Conservation (phyloP, 2,797 vertebrate species). For the Orientallactaga sibirica region DNA sequence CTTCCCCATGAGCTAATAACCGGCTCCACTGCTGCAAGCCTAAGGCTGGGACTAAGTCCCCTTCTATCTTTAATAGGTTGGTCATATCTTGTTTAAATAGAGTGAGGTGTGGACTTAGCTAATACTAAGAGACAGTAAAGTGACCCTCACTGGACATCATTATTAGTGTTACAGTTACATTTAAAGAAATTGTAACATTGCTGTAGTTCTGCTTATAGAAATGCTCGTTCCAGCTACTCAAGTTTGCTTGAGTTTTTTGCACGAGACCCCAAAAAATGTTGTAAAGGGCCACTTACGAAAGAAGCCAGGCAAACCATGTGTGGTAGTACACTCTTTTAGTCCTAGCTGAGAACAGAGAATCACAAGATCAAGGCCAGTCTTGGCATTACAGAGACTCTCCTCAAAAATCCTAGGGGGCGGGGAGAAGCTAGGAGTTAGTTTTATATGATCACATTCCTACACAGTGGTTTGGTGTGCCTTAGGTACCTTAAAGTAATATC, state of each 20-base stretch:
- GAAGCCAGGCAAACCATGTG: not conserved
- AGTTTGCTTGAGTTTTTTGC: slow-evolving; percentile 54
- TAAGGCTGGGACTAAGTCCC: slow-evolving; percentile 61
- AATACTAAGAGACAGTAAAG: slow-evolving; percentile 87
- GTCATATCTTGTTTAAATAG: slow-evolving; percentile 88
- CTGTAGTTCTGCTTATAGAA: slow-evolving; percentile 23
- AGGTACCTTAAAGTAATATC: slow-evolving; percentile 38
- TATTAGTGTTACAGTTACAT: slow-evolving; percentile 87
- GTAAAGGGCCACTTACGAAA: slow-evolving; percentile 63
- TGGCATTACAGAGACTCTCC: not conserved
- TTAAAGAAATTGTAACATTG: slow-evolving; percentile 70
- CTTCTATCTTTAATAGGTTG: slow-evolving; percentile 77
- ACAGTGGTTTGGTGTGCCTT: not conserved
- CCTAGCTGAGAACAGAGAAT: not conserved
- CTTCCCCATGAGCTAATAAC: not conserved
- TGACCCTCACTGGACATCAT: slow-evolving; percentile 86
- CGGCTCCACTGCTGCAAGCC: not conserved
- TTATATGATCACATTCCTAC: slow-evolving; percentile 11
- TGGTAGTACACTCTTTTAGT: not conserved
- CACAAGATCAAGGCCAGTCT: not conserved
- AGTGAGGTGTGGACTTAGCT: slow-evolving; percentile 88
- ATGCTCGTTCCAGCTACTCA: slow-evolving; percentile 1
- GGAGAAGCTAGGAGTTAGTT: slow-evolving; percentile 15
- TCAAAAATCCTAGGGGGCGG: not conserved
- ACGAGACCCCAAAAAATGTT: slow-evolving; percentile 30